These are phyloP conservation scores for Eumaeus atala DNA, from an alignment of 1,140 invertebrate genomes.

Conservation along the genomic window DNA sequence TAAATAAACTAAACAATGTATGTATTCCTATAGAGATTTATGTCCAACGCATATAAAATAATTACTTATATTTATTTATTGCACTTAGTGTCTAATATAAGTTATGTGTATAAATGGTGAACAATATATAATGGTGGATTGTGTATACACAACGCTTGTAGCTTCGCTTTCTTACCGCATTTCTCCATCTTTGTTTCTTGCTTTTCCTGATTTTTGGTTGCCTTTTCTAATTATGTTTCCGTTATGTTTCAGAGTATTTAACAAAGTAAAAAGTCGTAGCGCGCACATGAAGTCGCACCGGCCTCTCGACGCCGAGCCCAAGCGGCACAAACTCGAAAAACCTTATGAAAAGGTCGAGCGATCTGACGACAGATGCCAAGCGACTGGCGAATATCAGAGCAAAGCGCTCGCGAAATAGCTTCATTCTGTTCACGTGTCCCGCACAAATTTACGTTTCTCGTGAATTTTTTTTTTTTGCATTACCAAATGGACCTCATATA, in stretches of 20 bases:
- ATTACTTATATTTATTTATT: slow-evolving; percentile 43
- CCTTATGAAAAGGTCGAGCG: slow-evolving; percentile 73
- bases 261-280: slow-evolving; percentile 97
- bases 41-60: slow-evolving; percentile 40
- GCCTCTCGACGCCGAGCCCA: slow-evolving; percentile 81
- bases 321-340: slow-evolving; percentile 71
- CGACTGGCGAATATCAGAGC: slow-evolving; percentile 62
- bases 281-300: slow-evolving; percentile 98
- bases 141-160: slow-evolving; percentile 41
- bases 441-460: slow-evolving; percentile 13
- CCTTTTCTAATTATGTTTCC: slow-evolving; percentile 57
- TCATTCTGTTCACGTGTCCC: slow-evolving; percentile 37
- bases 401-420: slow-evolving; percentile 52
- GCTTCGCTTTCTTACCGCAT: slow-evolving; percentile 41
- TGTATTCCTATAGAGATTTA: slow-evolving; percentile 30
- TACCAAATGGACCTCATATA: background rate
- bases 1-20: slow-evolving; percentile 32
- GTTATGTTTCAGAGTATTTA: slow-evolving; percentile 90
- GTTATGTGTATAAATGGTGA: slow-evolving; percentile 46
- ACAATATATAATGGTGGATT: slow-evolving; percentile 38
- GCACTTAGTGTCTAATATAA: slow-evolving; percentile 46
- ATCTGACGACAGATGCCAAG: slow-evolving; percentile 61
- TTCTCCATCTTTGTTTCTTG: slow-evolving; percentile 15
- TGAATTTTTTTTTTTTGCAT: too few species aligned
- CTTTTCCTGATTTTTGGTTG: slow-evolving; percentile 46